phyloP scores from a whole-genome alignment of 1,140 invertebrate genomes.

The Bacillus rossius region DNA sequence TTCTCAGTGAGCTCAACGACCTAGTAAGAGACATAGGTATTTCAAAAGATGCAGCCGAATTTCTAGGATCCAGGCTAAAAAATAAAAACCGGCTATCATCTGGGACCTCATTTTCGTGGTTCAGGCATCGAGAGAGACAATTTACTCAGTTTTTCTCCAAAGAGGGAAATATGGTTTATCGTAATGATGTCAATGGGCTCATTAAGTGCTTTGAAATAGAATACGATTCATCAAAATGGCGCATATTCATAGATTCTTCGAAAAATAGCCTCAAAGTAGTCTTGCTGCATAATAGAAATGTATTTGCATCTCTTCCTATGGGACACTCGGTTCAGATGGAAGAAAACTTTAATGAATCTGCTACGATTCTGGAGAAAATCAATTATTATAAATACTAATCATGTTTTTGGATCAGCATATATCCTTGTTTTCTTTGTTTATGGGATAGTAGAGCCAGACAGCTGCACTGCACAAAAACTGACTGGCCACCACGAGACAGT shows the following conservation, averaged over 20 bases:
- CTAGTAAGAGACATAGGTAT: constrained; percentile 14
- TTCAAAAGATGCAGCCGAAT: too few relatives aligned
- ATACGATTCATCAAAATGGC: constrained; percentile 3
- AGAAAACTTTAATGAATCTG: constrained; percentile 30
- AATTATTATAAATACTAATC: constrained; percentile 10
- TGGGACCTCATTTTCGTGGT: too few relatives aligned
- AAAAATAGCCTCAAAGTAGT: too few relatives aligned
- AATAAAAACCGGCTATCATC: constrained; percentile 13
- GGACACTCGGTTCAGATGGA: constrained; percentile 34
- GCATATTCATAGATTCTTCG: constrained; percentile 21
- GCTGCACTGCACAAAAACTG: constrained; percentile 3
- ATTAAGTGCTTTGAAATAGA: constrained; percentile 27
- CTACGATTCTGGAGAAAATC: constrained; percentile 4
- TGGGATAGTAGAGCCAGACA: too few relatives aligned
- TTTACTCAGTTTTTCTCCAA: constrained; percentile 15
- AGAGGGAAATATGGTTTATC: constrained; percentile 16
- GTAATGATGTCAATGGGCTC: constrained; percentile 17
- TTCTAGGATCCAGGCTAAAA: constrained; percentile 12
- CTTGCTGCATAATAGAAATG: too few relatives aligned
- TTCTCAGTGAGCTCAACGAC: constrained; percentile 16
- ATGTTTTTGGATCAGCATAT: constrained; percentile 7
- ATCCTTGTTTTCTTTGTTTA: constrained; percentile 9
- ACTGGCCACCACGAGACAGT: too few relatives aligned
- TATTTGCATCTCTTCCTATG: too few relatives aligned
- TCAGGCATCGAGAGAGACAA: constrained; percentile 13